phyloP scores from a whole-genome alignment of 2,113 vertebrate species.

The Shinisaurus crocodilurus region DNA sequence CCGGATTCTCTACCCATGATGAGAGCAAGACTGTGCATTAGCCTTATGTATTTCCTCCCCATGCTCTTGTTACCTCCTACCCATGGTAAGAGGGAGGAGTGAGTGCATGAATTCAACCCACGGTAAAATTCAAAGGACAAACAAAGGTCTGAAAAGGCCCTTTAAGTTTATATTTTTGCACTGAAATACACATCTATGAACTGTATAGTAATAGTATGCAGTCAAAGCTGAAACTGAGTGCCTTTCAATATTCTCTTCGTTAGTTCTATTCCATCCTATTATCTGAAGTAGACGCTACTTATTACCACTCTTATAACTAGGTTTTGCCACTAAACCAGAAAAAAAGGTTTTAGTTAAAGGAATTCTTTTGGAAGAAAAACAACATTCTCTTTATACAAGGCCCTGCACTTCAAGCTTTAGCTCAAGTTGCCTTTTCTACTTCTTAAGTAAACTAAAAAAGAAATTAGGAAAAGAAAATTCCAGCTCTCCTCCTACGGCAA shows the following conservation, averaged over 20 bases:
- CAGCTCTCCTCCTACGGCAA: not conserved
- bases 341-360: not conserved
- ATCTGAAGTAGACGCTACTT: not conserved
- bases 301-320: not conserved
- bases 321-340: not conserved
- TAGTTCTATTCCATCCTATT: not conserved
- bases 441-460: not conserved
- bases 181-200: slow-evolving; percentile 6
- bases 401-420: not conserved
- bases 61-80: not conserved
- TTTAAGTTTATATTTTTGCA: slow-evolving; percentile 38
- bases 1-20: not conserved
- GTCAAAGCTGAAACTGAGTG: slow-evolving; percentile 9
- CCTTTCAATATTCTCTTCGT: slow-evolving; percentile 16
- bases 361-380: not conserved
- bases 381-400: not conserved
- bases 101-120: not conserved
- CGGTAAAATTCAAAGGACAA: not conserved
- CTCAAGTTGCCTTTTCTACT: not conserved
- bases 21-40: not conserved
- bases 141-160: not conserved
- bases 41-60: not conserved
- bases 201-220: not conserved
- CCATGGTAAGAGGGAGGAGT: not conserved
- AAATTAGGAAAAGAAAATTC: not conserved